Evolutionary conservation across 1,140 invertebrate species (phyloP), one percentile per base, ranked within the genome.

Genomic region (Formica exsecta): DNA sequence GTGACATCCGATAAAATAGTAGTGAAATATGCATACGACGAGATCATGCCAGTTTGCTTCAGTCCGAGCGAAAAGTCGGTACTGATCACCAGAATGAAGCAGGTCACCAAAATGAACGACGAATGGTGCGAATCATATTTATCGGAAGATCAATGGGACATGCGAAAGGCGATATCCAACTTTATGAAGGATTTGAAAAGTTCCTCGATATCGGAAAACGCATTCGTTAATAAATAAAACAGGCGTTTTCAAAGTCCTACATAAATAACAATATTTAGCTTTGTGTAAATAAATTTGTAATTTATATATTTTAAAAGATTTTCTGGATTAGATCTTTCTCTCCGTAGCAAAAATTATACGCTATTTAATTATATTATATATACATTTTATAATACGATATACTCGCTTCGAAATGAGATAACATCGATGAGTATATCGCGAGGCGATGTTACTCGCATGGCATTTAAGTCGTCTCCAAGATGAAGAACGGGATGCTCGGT

Each of bases 131-230:
- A 87, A 7, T 90, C 75, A 7, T 94, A 93, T 86, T 86, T 95
- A 32, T 85, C 91, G 64, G 87, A 93, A 19, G 74, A 83, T 3
- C 70, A 91, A 1, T 95, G 94, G 93, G 65, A 95, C 68, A 73
- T 93, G 13, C 89, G 90, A 29, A 91, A 91, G 84, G 92, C 94
- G 0, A 85, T 95, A 48, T 57, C 62, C 0, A 87, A 89, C 77
- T 95, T 95, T 62, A 89, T 92, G 29, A 74, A 92, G 16, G 88
- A 94, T 19, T 93, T 93, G 51, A 93, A 91, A 80, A 77, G 36
- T 32, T 86, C 71, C 0, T n/a, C 68, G 38, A 16, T 94, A 59
- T 89, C 93, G 25, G 11, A n/a, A 13, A 88, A 90, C 25, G 92
- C 91, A 8, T 93, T 94, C 66, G 2, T 5, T 19, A 66, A 4